Evolutionary conservation across 2,113 vertebrate genomes (phyloP).

Genomic region (Chlamydotis undulata): DNA sequence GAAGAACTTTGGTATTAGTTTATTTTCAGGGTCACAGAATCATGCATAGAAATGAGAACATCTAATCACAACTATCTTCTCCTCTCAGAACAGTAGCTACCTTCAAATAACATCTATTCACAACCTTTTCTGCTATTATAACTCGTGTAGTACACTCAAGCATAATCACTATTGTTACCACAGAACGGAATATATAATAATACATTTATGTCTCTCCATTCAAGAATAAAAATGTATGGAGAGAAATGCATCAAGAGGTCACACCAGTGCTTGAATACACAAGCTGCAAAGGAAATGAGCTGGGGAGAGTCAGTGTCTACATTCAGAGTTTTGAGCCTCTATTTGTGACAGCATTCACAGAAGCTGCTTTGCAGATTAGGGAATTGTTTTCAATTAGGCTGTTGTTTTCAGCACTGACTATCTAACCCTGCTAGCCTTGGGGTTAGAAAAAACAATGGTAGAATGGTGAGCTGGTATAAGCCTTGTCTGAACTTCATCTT

Average conservation of each 20-base stretch:
- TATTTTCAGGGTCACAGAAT: background rate
- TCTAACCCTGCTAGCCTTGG: background rate
- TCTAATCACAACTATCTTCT: background rate
- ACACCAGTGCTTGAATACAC: background rate
- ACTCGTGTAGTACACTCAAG: background rate
- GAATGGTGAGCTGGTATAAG: background rate
- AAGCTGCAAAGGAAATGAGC: background rate
- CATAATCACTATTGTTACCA: background rate
- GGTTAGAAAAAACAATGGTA: background rate
- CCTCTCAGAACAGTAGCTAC: background rate
- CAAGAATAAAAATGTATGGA: background rate
- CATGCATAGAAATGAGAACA: background rate
- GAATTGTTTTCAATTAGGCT: slow-evolving; percentile 22
- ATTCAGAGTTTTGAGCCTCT: background rate
- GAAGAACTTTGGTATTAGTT: background rate
- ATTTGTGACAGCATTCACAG: slow-evolving; percentile 25
- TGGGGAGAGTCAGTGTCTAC: background rate
- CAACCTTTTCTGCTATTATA: background rate
- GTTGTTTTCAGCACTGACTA: slow-evolving; percentile 17
- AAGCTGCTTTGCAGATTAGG: slow-evolving; percentile 52
- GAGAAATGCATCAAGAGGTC: background rate
- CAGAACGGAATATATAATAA: background rate
- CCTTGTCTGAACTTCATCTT: background rate
- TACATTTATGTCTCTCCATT: background rate
- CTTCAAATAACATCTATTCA: background rate